Evolutionary conservation across 2,888 invertebrate genomes (phyloP), one percentile per base, ranked within the genome.

Genomic region (Megastigmus dorsalis): DNA sequence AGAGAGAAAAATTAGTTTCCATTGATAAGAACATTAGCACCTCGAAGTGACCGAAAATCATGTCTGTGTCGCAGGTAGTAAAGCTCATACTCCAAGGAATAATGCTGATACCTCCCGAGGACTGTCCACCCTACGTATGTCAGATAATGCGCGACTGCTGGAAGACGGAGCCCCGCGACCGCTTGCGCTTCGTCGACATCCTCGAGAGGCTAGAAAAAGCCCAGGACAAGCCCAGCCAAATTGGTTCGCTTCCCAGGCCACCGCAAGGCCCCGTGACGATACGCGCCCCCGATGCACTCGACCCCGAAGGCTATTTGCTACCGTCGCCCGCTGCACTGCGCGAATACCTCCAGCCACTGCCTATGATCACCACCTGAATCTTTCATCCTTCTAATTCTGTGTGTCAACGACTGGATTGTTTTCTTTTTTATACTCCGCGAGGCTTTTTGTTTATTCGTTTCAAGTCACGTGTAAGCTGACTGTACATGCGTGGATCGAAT

Each of bases 121-220:
- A 93, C 80, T 94, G 94, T 82, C 95, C 95, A 0, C 88, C 91
- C 0, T 90, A 92, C 65, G 92, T 95, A 5, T 92, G 93, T 80
- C 93, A 93, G 74, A 87, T 95, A 77, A 95, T 95, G 95, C 91
- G 91, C 7, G 91, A 92, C 13, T 95, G 95, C 81, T 95, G 95
- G 95, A 92, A 93, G 82, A 91, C 93, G 0, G 95, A 96, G 81
- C 94, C 96, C 0, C 91, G 92, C 66, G 94, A 95, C 80, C 90
- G 96, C 62, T 91, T 93, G 54, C 91, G 90, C 18, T 96, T 96
- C 84, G 88, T 91, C 26, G 92, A 93, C 78, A 93, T 95, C 79
- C 91, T 92, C 85, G 90, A 91, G 36, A 92, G 91, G 80, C 87
- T 94, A 70, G 91, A 92, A 74, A 90, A 90, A 43, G 87, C 83